A percentile compares a stretch with the other conserved stretches of the same genome.
Conservation (phyloP, 1,140 invertebrate species). For the Drosophila aff. region DNA sequence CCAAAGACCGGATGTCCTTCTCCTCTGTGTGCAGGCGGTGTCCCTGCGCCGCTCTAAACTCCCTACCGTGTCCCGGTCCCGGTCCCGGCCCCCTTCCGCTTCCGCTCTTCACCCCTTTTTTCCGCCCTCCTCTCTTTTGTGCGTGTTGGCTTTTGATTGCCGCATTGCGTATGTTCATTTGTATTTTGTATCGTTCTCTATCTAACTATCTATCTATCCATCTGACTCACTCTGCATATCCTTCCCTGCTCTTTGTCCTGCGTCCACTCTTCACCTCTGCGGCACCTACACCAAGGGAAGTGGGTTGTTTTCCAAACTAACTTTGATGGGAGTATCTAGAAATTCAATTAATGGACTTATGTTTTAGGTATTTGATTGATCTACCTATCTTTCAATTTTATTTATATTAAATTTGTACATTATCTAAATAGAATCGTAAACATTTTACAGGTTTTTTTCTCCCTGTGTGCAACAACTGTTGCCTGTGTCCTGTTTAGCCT, state of each 20-base stretch:
- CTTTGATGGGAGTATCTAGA: not conserved
- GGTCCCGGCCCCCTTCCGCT: not conserved
- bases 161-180: conserved; percentile 80
- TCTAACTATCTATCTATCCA: conserved; percentile 34
- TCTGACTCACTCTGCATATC: conserved; percentile 24
- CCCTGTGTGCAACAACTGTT: conserved; percentile 29
- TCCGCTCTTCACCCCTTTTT: conserved; percentile 1
- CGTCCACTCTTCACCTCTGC: not conserved
- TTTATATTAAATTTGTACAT: no score
- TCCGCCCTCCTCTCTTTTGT: conserved; percentile 2
- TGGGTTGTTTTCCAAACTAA: no score
- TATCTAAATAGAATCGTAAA: no score
- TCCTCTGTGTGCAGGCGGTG: conserved; percentile 19
- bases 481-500: conserved; percentile 47
- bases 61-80: not conserved
- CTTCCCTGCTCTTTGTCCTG: not conserved
- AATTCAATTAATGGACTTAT: not conserved
- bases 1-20: conserved; percentile 74
- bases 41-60: conserved; percentile 22
- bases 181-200: conserved; percentile 54
- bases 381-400: not conserved
- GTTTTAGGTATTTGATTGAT: not conserved
- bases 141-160: conserved; percentile 76
- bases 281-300: conserved; percentile 15
- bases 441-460: not conserved